These are phyloP conservation scores for Actinemys pallida DNA, from an alignment of 2,113 vertebrate species.

Conservation along the genomic window DNA sequence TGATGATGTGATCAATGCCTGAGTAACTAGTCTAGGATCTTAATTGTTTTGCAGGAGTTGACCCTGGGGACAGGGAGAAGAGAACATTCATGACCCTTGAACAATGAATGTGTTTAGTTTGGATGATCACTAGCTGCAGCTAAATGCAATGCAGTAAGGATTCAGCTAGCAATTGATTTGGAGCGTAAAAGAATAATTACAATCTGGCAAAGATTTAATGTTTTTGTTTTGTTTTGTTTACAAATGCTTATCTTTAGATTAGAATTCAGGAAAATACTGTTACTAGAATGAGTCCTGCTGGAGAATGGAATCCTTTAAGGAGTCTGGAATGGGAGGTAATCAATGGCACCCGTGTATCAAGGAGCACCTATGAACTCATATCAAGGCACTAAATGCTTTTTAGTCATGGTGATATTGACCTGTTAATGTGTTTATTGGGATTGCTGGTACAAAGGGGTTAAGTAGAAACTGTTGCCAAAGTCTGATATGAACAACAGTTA, in stretches of 20 bases:
- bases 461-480: too few species aligned
- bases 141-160: not conserved
- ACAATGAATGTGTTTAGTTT: not conserved
- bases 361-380: too few species aligned
- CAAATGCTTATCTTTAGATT: not conserved
- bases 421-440: too few species aligned
- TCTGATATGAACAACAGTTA: too few species aligned
- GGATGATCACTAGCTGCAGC: not conserved
- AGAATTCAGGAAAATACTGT: too few species aligned
- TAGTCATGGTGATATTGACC: too few species aligned
- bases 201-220: not conserved
- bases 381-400: too few species aligned
- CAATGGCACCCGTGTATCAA: too few species aligned
- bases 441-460: too few species aligned
- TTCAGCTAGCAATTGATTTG: not conserved
- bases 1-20: not conserved
- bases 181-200: not conserved
- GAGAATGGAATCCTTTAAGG: too few species aligned
- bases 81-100: not conserved
- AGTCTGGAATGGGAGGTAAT: too few species aligned
- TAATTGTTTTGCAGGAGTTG: not conserved
- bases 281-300: too few species aligned
- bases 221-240: not conserved
- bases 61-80: not conserved
- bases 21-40: not conserved